Base-by-base conservation (phyloP, 2,113 vertebrate genomes). In the Indicator indicator region DNA sequence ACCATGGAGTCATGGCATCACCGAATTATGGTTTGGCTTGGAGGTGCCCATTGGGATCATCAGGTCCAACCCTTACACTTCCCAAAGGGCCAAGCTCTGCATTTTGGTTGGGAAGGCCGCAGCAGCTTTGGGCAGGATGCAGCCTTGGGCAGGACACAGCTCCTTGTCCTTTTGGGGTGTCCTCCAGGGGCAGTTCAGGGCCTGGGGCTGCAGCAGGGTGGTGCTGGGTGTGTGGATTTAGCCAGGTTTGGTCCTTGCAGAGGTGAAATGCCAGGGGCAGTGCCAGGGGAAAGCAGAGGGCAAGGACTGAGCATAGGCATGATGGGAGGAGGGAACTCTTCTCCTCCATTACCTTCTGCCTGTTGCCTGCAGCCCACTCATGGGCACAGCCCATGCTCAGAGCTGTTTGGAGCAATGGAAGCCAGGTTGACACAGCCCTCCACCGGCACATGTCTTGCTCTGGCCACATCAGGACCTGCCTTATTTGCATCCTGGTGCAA, bases 151-250 rank as follows among this genome's bases (percentile, higher is more conserved):
- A 9, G 65, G 62, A 12, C 64, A 12, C 0, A 0, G 59, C 9
- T 3, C 0, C 0, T 30, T 19, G n/a, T 3, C 16, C 10, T 33
- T 75, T 14, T 7, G 58, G 0, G 38, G 16, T 5, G 2, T 1
- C 9, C 36, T 63, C 38, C 18, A 33, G 55, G 18, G 48, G 46
- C 5, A 0, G 54, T 20, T 64, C 3, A 3, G 50, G 30, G 27
- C 44, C 5, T 4, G 7, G 60, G 20, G 20, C 20, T 6, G 5
- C 2, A n/a, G 36, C 73, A 74, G 67, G 44, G 71, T 8, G 56
- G 30, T 15, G 82, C 88, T 40, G 78, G 46, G 48, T 5, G 8
- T 6, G 27, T 18, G 8, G 30, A 56, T 24, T 1, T 28, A 48
- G 30, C 1, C 17, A 78, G 26, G 27, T 24, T 46, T 0, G 1